A percentile compares a stretch with the other conserved stretches of the same genome.
phyloP scores from a whole-genome alignment of 2,113 vertebrate species.

The Gallinago media region DNA sequence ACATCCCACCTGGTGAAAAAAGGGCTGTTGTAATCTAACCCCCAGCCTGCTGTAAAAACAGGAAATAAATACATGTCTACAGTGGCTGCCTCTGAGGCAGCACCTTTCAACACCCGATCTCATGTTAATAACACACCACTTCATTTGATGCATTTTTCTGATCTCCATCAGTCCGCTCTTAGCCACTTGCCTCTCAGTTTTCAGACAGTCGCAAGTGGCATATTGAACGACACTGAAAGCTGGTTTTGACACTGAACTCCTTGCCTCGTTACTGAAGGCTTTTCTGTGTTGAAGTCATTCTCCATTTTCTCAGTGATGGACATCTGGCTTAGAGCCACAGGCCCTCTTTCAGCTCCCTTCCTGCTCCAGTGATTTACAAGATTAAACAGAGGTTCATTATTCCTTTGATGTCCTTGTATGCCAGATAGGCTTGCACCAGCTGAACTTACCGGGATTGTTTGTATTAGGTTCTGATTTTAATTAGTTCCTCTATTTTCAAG shows the following conservation, averaged over 20 bases:
- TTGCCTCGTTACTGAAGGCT: neutral
- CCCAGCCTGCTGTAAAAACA: neutral
- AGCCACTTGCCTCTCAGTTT: neutral
- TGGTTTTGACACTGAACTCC: neutral
- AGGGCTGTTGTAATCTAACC: neutral
- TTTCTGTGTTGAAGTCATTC: constrained; percentile 16
- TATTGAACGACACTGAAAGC: neutral
- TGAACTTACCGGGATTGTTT: neutral
- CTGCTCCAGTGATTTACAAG: constrained; percentile 63
- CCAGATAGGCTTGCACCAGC: neutral
- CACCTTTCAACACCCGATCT: neutral
- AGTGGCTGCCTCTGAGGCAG: neutral
- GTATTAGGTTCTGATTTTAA: constrained; percentile 30
- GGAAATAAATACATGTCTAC: constrained; percentile 5
- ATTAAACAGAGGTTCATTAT: constrained; percentile 52
- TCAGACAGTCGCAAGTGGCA: neutral
- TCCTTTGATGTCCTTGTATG: constrained; percentile 51
- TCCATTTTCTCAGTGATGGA: constrained; percentile 38
- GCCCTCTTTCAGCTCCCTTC: constrained; percentile 30
- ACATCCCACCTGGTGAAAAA: neutral
- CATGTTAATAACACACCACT: neutral
- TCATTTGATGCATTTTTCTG: neutral
- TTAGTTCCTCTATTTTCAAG: constrained; percentile 30
- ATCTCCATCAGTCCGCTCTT: neutral
- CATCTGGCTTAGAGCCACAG: neutral